Conservation (phyloP, 2,797 vertebrate species). For the Bovichtus diacanthus region DNA sequence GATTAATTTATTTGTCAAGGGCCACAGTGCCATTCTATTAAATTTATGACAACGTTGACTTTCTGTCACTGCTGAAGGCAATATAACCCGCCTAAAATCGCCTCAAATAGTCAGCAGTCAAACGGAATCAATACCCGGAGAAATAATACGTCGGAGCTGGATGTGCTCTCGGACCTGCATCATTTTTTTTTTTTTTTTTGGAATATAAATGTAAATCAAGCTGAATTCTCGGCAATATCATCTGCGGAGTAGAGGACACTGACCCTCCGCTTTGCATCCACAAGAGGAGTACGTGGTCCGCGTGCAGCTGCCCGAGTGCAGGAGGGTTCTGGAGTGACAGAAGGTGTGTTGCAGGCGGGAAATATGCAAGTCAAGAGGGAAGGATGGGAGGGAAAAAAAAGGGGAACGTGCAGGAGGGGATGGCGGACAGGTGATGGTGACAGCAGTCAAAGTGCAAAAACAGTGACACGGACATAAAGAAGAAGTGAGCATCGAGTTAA, state of each 20-base stretch:
- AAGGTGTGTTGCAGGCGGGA: neutral
- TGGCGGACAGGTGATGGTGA: neutral
- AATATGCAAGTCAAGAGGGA: neutral
- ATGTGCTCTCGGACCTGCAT: conserved; percentile 21
- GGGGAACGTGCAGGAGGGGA: neutral
- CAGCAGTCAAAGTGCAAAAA: neutral
- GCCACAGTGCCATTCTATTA: conserved; percentile 36
- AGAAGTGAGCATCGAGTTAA: conserved; percentile 31
- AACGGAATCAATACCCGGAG: conserved; percentile 49
- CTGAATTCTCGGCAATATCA: conserved; percentile 37
- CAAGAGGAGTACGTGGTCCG: conserved; percentile 35
- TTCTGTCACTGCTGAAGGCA: conserved; percentile 27
- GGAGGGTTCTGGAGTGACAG: conserved; percentile 5
- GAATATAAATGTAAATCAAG: conserved; percentile 68
- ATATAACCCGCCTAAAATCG: conserved; percentile 24
- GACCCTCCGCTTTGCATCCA: conserved; percentile 54
- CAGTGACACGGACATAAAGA: conserved; percentile 29
- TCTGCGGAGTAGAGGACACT: conserved; percentile 38
- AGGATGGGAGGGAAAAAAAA: neutral
- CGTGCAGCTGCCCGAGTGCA: conserved; percentile 3
- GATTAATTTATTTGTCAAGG: conserved; percentile 57
- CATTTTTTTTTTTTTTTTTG: conserved; percentile 38
- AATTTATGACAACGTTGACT: conserved; percentile 29
- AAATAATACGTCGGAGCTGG: conserved; percentile 2
- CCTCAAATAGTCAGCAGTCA: conserved; percentile 38